Evolutionary conservation across 1,140 invertebrate species (phyloP).

Genomic region (Solenopsis invicta): DNA sequence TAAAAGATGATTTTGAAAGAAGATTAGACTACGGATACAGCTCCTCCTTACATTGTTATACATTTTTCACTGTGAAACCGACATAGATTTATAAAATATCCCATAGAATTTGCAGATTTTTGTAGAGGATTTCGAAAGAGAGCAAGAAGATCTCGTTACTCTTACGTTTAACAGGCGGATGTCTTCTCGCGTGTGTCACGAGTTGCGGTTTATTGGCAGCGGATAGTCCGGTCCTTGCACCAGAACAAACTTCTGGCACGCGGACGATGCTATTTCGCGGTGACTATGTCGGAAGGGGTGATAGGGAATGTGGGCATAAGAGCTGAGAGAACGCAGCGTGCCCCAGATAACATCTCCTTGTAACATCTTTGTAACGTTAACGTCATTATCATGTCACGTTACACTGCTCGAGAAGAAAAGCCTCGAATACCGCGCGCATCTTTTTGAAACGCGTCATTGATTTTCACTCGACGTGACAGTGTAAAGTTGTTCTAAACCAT

Average conservation of each 20-base stretch:
- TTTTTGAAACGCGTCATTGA: conserved; percentile 23
- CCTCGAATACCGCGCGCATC: conserved; percentile 15
- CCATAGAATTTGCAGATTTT: background rate
- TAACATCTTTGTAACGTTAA: conserved; percentile 60
- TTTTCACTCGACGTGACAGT: background rate
- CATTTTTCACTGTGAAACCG: background rate
- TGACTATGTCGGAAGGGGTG: conserved; percentile 44
- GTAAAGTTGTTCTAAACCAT: background rate
- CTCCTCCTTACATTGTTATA: background rate
- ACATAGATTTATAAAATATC: background rate
- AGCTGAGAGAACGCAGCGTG: conserved; percentile 31
- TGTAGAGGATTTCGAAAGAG: background rate
- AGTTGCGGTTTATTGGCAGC: conserved; percentile 35
- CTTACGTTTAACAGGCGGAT: conserved; percentile 18
- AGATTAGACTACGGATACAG: background rate
- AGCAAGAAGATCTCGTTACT: background rate
- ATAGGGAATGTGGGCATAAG: conserved; percentile 53
- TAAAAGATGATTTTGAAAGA: too few relatives aligned
- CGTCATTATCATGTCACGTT: conserved; percentile 32
- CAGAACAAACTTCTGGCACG: conserved; percentile 60
- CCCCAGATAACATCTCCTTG: conserved; percentile 53
- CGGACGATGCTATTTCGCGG: conserved; percentile 51
- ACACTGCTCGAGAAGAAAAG: background rate
- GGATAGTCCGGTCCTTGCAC: conserved; percentile 20
- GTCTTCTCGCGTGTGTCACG: conserved; percentile 6